These are phyloP conservation scores for Archilochus colubris DNA, from an alignment of 2,113 vertebrate genomes.

Conservation along the genomic window DNA sequence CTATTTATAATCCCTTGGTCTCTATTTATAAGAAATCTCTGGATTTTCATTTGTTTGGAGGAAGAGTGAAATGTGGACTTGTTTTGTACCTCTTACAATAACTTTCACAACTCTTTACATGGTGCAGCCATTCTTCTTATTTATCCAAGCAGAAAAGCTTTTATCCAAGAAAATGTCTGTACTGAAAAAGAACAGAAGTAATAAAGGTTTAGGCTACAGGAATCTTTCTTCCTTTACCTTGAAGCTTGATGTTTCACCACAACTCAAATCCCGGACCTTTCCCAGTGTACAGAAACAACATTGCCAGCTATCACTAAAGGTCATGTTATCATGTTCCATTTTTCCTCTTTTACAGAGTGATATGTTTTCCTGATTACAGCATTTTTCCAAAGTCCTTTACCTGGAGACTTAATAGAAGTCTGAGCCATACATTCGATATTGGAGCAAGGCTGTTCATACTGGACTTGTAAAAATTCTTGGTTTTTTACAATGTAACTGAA, in stretches of 20 bases:
- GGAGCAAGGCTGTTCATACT: neutral
- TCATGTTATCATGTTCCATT: neutral
- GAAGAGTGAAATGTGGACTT: neutral
- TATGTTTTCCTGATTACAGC: neutral
- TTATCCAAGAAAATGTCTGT: neutral
- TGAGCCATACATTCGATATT: neutral
- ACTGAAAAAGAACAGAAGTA: neutral
- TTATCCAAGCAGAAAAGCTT: constrained; percentile 10
- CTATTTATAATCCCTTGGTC: neutral
- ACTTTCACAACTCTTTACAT: neutral
- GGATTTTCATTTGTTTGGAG: neutral
- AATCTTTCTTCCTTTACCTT: neutral
- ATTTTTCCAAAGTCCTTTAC: neutral
- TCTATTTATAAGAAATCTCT: neutral
- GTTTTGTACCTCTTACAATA: neutral
- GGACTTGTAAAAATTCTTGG: neutral
- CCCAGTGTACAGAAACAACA: neutral
- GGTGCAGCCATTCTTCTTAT: neutral
- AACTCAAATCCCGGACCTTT: neutral
- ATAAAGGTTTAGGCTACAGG: neutral
- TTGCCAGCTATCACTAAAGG: neutral
- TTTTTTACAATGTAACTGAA: neutral
- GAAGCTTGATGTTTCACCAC: neutral
- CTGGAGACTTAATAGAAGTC: neutral
- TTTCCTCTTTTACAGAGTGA: neutral